Base-by-base conservation (phyloP, 2,888 invertebrate genomes). In the Serripes groenlandicus region DNA sequence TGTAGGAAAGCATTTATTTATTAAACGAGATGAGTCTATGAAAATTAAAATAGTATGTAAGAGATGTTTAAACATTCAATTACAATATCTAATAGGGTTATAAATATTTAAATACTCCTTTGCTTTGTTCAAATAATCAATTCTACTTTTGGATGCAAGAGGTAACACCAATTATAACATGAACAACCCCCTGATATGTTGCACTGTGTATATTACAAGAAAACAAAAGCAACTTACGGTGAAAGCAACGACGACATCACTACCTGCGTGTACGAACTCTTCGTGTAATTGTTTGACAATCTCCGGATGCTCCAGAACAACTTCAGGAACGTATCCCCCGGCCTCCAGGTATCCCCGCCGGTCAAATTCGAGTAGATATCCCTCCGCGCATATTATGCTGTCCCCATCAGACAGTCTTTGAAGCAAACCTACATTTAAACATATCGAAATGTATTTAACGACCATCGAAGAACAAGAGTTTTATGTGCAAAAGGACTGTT, bases 261-360 rank as follows among this genome's bases (percentile, higher is more conserved):
- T 91, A 68, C 94, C 94, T 23, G 93, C 92, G 69, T 93, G 92
- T 0, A 93, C 92, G 70, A 93, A 93, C 78, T 94, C 94, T 75
- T 90, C 88, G 56, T 92, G 90, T 64, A 94, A 81, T 21, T 75
- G 74, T 64, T 81, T 83, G n/a, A 93, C 92, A n/a, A 92, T 76
- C 21, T 93, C 89, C 7, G 93, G 93, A 34, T 92, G 87, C 64
- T 93, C 91, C 1, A 93, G 52, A 30, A 93, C 92, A 0, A 92
- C 92, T 85, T 92, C 92, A 28, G 93, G 93, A 28, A 92, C 90
- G 70, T 89, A 92, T 34, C 85, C 81, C 0, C 92, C 93, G 0
- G 91, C 90, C 60, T 89, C 84, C 26, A 93, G 85, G 75, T 91
- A 93, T 9, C 92, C 92, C 11, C 92, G 78, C 72, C 91, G 74